Evolutionary conservation across 2,888 invertebrate species (phyloP).

Genomic region (Mythimna pallens): DNA sequence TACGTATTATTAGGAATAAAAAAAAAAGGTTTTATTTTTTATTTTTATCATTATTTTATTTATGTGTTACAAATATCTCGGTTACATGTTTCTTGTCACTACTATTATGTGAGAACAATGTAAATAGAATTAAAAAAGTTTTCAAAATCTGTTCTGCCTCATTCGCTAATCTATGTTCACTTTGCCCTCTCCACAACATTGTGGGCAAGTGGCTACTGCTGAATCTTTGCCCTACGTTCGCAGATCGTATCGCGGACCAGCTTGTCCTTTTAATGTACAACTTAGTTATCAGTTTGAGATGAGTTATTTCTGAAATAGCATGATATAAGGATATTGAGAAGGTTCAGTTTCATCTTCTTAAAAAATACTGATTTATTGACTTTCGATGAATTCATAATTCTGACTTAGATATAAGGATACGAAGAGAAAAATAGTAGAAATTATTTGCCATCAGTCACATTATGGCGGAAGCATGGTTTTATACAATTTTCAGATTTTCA

Average conservation of each 20-base stretch:
- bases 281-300: conserved; percentile 51
- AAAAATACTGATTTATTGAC: background rate
- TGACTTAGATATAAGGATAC: too few relatives aligned
- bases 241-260: conserved; percentile 40
- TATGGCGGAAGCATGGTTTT: too few relatives aligned
- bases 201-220: conserved; percentile 43
- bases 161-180: conserved; percentile 12
- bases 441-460: too few relatives aligned
- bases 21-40: too few relatives aligned
- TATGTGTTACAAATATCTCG: too few relatives aligned
- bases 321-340: conserved; percentile 1
- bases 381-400: too few relatives aligned
- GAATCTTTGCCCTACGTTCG: conserved; percentile 22
- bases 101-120: too few relatives aligned
- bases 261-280: conserved; percentile 53
- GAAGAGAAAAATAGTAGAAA: too few relatives aligned
- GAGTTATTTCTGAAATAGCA: conserved; percentile 27
- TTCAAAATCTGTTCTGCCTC: background rate
- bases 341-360: background rate
- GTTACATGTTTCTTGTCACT: too few relatives aligned
- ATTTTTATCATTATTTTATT: too few relatives aligned
- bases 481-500: too few relatives aligned
- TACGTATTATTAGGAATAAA: too few relatives aligned
- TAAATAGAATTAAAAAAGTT: background rate
- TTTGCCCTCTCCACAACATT: background rate